These are phyloP conservation scores for Abrostola triplasia DNA, from an alignment of 2,888 invertebrate genomes.

Conservation along the genomic window DNA sequence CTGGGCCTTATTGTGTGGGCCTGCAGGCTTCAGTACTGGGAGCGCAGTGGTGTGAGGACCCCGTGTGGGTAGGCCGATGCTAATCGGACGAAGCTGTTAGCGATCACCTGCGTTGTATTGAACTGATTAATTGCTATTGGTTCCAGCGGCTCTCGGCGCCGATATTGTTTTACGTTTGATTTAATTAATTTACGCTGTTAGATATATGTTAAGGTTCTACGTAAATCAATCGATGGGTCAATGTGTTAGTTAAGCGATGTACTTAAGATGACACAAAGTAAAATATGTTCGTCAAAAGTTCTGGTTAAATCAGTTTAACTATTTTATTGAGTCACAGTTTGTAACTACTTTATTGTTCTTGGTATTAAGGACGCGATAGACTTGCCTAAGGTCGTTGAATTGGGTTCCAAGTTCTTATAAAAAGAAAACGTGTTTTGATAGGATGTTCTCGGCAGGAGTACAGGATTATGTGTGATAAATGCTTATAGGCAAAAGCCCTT, in stretches of 20 bases:
- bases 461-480: no score
- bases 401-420: no score
- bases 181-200: slow-evolving; percentile 64
- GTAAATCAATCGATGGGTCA: slow-evolving; percentile 29
- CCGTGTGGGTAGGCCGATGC: slow-evolving; percentile 65
- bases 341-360: no score
- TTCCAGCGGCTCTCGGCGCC: slow-evolving; percentile 62
- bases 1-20: slow-evolving; percentile 47
- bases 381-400: no score
- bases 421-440: no score
- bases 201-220: slow-evolving; percentile 22
- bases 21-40: slow-evolving; percentile 21
- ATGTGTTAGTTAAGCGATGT: slow-evolving; percentile 24
- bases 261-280: not conserved
- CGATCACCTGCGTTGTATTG: slow-evolving; percentile 83
- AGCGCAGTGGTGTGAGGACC: slow-evolving; percentile 17
- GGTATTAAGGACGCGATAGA: no score
- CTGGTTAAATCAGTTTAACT: no score
- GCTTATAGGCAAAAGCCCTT: no score
- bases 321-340: no score
- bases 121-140: slow-evolving; percentile 82
- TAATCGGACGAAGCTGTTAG: slow-evolving; percentile 81
- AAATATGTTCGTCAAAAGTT: no score
- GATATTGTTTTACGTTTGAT: slow-evolving; percentile 70
- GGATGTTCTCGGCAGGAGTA: no score